Percentiles rank a stretch among this genome's conserved stretches.
Evolutionary conservation across 2,888 invertebrate genomes (phyloP).

Genomic region (Caenorhabditis macrosperma): DNA sequence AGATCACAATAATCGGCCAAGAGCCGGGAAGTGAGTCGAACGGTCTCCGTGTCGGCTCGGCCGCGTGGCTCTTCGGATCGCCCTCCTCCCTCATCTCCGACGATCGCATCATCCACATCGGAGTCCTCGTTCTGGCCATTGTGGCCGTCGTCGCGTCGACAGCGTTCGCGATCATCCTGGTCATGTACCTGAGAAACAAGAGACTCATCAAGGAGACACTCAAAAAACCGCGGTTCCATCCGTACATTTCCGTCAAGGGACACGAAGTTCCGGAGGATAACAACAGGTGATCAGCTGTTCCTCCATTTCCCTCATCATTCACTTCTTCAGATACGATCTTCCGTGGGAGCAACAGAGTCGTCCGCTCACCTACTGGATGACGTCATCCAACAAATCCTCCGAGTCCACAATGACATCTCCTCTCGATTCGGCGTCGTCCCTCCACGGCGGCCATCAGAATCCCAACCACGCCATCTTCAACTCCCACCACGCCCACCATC

Average conservation of each 20-base stretch:
- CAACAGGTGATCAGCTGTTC: conserved; percentile 38
- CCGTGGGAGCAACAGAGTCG: conserved; percentile 67
- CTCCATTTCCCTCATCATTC: background rate
- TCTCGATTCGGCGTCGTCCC: conserved; percentile 65
- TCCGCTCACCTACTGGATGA: conserved; percentile 68
- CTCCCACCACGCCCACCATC: conserved; percentile 15
- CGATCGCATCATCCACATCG: conserved; percentile 64
- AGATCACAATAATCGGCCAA: conserved; percentile 71
- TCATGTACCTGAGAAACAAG: conserved; percentile 66
- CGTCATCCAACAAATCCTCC: conserved; percentile 53
- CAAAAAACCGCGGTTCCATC: conserved; percentile 63
- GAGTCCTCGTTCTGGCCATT: conserved; percentile 63
- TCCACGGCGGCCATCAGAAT: conserved; percentile 38
- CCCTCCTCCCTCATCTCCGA: conserved; percentile 45
- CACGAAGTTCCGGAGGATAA: conserved; percentile 60
- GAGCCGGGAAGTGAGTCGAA: conserved; percentile 54
- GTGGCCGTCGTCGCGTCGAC: conserved; percentile 66
- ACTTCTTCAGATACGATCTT: conserved; percentile 67
- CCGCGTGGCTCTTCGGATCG: conserved; percentile 45
- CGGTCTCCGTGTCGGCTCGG: conserved; percentile 28
- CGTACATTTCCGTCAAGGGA: conserved; percentile 63
- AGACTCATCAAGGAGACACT: conserved; percentile 51
- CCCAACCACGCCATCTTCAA: conserved; percentile 15
- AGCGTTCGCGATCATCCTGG: conserved; percentile 64
- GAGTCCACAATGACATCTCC: conserved; percentile 68